A percentile compares a stretch with the other conserved stretches of the same genome.
Evolutionary conservation across 2,113 vertebrate genomes (phyloP).

Genomic region (Plecturocebus donacophilus): DNA sequence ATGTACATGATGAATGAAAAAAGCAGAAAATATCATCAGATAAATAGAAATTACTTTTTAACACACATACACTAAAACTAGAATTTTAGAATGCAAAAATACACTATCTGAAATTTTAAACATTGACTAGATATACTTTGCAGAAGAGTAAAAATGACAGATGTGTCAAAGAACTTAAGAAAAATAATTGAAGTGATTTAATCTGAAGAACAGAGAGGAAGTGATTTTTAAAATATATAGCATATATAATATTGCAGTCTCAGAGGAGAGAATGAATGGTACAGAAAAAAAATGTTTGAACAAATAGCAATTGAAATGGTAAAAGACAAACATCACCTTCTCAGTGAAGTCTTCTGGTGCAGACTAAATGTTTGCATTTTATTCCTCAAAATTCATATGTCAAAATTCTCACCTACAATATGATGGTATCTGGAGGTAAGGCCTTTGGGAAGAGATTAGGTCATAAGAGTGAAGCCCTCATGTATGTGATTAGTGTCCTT

Average conservation of each 20-base stretch:
- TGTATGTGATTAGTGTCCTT: neutral
- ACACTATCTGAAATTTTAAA: neutral
- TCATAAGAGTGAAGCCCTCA: neutral
- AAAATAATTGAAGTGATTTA: neutral
- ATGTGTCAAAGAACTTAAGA: neutral
- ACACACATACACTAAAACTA: too few species aligned
- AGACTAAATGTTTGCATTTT: neutral
- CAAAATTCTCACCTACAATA: accelerated
- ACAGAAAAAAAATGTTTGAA: neutral
- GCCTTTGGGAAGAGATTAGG: neutral
- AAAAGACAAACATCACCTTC: neutral
- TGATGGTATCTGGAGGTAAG: neutral
- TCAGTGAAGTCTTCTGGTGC: neutral
- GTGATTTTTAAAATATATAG: neutral
- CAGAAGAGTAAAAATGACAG: neutral
- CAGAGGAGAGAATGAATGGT: neutral
- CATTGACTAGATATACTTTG: neutral
- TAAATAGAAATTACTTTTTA: too few species aligned
- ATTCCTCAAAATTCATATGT: neutral
- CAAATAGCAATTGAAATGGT: neutral
- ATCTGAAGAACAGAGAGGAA: neutral
- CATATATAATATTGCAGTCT: neutral
- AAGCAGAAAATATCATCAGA: too few species aligned
- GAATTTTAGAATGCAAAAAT: too few species aligned
- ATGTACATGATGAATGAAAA: too few species aligned